Conservation (phyloP, 30 jellyfish, hydroid and myxozoan species). For the Hydra vulgaris region DNA sequence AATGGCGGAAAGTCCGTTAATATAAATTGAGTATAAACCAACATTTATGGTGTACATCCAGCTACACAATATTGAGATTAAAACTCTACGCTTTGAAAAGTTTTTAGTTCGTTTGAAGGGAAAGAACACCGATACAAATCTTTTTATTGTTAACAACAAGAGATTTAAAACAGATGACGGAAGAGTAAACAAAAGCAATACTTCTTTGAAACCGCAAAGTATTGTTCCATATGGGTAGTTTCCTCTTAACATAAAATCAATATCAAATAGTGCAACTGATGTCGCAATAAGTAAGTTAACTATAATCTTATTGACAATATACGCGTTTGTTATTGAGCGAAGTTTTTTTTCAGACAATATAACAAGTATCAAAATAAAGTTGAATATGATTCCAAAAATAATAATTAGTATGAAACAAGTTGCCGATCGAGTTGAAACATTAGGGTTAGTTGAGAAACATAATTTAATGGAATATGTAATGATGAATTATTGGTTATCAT, state of each 20-base stretch:
- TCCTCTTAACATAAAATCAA: slow-evolving; percentile 11
- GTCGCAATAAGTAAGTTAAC: background rate
- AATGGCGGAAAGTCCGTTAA: background rate
- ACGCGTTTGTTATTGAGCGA: slow-evolving; percentile 9
- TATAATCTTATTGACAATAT: slow-evolving; percentile 3
- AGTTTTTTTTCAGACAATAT: background rate
- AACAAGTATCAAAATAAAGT: background rate
- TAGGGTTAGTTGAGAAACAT: background rate
- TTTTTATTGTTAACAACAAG: slow-evolving; percentile 9
- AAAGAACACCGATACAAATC: slow-evolving; percentile 1
- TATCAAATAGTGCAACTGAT: slow-evolving; percentile 11
- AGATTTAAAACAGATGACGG: slow-evolving; percentile 24
- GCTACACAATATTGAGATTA: background rate
- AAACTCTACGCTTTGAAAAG: background rate
- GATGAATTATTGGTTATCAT: too few species aligned
- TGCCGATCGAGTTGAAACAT: background rate
- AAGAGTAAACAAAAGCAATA: background rate
- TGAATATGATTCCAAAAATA: slow-evolving; percentile 8
- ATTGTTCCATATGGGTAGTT: background rate
- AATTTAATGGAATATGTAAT: too few species aligned
- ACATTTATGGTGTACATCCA: slow-evolving; percentile 13
- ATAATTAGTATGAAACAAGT: background rate
- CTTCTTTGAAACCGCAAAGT: slow-evolving; percentile 27
- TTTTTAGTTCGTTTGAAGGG: background rate
- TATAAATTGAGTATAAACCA: background rate